Percentiles rank a stretch among this genome's conserved stretches.
These are phyloP conservation scores for Eonycteris spelaea DNA, from an alignment of 2,113 vertebrate species.

Conservation along the genomic window DNA sequence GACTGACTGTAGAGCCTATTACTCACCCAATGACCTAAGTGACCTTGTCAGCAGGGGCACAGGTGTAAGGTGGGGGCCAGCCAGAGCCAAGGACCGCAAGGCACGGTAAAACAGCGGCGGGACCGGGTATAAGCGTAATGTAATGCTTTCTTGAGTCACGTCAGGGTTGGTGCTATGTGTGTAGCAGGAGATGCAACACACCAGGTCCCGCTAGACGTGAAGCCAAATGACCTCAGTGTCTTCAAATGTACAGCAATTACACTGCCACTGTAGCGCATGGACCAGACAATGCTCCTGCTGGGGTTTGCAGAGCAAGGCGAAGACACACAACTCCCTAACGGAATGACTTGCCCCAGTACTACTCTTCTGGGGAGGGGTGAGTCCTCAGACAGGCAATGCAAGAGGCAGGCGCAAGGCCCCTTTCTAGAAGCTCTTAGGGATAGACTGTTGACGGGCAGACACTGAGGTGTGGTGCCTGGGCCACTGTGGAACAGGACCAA, in stretches of 20 bases:
- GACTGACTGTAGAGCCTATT: neutral
- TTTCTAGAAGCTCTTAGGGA: neutral
- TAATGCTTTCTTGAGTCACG: neutral
- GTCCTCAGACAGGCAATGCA: neutral
- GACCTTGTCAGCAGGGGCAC: neutral
- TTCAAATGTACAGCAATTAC: rapidly evolving
- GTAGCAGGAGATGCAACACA: neutral
- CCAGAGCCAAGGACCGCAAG: neutral
- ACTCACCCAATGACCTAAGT: neutral
- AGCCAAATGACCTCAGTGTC: neutral
- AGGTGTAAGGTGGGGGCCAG: neutral
- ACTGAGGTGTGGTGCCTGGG: neutral
- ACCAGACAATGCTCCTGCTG: neutral
- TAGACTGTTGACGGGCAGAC: neutral
- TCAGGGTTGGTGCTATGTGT: neutral
- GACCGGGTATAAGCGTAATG: neutral
- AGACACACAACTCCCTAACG: neutral
- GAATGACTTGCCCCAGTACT: neutral
- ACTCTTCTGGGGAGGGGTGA: neutral
- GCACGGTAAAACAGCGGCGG: neutral
- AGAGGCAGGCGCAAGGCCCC: neutral
- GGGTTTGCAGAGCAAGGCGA: neutral
- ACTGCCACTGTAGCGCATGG: neutral
- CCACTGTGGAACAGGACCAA: neutral
- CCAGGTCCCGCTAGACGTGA: neutral